phyloP scores from a whole-genome alignment of 2,113 vertebrate genomes.

The Hassar affinis region DNA sequence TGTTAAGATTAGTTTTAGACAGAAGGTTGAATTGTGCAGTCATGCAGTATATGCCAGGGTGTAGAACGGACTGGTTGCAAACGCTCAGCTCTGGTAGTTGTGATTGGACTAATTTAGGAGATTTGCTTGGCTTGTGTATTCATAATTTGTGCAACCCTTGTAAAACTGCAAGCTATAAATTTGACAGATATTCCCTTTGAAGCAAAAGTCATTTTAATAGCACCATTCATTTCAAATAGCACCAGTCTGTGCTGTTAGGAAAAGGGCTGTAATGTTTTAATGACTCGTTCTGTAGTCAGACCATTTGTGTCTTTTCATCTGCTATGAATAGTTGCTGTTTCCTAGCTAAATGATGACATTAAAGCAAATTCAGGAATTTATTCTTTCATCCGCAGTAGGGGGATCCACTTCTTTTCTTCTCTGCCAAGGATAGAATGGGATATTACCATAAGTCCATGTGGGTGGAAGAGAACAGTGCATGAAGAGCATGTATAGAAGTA shows the following conservation, averaged over 20 bases:
- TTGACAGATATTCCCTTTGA: neutral
- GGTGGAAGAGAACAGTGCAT: slow-evolving; percentile 42
- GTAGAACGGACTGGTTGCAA: neutral
- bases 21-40: neutral
- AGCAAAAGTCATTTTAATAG: slow-evolving; percentile 7
- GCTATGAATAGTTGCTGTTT: slow-evolving; percentile 15
- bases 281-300: neutral
- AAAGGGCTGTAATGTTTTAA: slow-evolving; percentile 9
- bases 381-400: slow-evolving; percentile 42
- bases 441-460: slow-evolving; percentile 60
- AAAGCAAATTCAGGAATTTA: slow-evolving; percentile 51
- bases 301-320: neutral
- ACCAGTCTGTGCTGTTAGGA: slow-evolving; percentile 7
- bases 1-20: neutral
- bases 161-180: neutral
- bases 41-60: neutral
- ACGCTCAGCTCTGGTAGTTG: neutral
- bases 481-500: slow-evolving; percentile 58
- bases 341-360: slow-evolving; percentile 52
- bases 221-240: slow-evolving; percentile 8
- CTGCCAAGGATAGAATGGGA: slow-evolving; percentile 55
- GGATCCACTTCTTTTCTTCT: slow-evolving; percentile 43
- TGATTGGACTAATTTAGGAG: slow-evolving; percentile 5
- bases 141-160: neutral
- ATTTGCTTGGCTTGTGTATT: neutral